These are phyloP conservation scores for Idaea biselata DNA, from an alignment of 2,888 invertebrate species.

Conservation along the genomic window DNA sequence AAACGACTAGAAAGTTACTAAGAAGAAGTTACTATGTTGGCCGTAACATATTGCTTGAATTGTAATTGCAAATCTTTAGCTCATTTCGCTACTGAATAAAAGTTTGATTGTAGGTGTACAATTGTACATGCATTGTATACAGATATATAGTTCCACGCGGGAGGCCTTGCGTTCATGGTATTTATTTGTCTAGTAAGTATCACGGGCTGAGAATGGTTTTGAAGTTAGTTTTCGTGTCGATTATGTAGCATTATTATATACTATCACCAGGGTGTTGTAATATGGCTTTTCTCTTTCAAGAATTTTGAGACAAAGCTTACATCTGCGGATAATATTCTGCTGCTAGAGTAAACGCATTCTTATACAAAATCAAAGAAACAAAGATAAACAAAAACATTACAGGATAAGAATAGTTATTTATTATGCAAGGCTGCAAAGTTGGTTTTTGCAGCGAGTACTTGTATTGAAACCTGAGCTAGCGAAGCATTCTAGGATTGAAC, in stretches of 20 bases:
- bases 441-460: too few species aligned
- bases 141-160: background rate
- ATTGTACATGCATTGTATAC: background rate
- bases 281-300: background rate
- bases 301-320: background rate
- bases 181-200: background rate
- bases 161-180: background rate
- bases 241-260: too few species aligned
- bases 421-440: too few species aligned
- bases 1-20: background rate
- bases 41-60: background rate
- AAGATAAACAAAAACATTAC: too few species aligned
- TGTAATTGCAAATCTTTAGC: background rate
- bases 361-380: too few species aligned
- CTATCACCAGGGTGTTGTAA: too few species aligned
- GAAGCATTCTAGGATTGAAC: too few species aligned
- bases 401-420: too few species aligned
- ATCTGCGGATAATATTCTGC: too few species aligned
- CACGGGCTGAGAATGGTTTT: background rate
- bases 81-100: background rate
- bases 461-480: too few species aligned
- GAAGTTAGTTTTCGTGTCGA: background rate
- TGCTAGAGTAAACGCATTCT: too few species aligned
- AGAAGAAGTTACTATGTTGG: background rate
- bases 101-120: background rate